A percentile compares a stretch with the other conserved stretches of the same genome.
Evolutionary conservation across 2,797 vertebrate species (phyloP).

Genomic region (Iguana delicatissima): DNA sequence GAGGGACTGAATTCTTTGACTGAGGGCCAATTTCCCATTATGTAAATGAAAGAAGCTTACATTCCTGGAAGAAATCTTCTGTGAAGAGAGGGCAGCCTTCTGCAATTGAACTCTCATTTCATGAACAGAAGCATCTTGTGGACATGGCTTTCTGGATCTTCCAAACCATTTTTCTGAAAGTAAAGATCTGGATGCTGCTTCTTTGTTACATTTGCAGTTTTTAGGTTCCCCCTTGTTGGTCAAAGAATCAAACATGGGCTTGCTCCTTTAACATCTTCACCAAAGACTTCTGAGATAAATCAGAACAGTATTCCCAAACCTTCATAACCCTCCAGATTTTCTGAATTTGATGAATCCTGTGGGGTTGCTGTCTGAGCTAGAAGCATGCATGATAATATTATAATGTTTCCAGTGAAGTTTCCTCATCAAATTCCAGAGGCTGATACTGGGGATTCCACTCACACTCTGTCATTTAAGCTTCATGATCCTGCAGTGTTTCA

Average conservation of each 20-base stretch:
- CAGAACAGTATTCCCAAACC: neutral
- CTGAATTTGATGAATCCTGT: neutral
- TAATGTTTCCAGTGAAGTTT: neutral
- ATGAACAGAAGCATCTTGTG: no score
- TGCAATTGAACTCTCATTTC: neutral
- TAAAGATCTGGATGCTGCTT: neutral
- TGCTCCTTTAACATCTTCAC: neutral
- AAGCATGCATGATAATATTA: neutral
- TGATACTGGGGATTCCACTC: neutral
- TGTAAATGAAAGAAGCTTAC: neutral
- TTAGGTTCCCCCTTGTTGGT: neutral
- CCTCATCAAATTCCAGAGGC: neutral
- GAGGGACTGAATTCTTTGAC: neutral
- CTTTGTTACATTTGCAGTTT: neutral
- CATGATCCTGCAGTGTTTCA: neutral
- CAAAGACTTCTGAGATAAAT: neutral
- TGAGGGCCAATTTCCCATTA: neutral
- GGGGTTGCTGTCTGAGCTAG: neutral
- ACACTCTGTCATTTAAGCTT: neutral
- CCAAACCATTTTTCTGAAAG: neutral
- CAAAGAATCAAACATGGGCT: neutral
- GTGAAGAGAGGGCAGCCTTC: neutral
- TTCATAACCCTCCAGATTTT: neutral
- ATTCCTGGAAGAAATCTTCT: neutral
- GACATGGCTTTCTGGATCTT: neutral